phyloP scores from a whole-genome alignment of 2,113 vertebrate species.

The Ailurus styani region DNA sequence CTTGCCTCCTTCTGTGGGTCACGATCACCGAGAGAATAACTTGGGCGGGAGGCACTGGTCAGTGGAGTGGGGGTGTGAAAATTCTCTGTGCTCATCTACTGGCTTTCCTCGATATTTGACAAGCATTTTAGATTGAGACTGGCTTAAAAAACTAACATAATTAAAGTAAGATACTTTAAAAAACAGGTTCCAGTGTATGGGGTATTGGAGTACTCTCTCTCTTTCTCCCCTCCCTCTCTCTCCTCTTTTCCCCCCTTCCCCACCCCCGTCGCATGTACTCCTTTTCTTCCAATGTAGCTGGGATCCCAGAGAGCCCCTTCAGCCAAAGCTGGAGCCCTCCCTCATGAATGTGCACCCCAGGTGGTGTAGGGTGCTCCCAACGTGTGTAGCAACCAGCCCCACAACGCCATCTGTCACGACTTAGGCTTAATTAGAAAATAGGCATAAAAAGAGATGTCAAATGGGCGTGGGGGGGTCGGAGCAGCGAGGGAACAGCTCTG shows the following conservation, averaged over 20 bases:
- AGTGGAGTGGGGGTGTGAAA: background rate
- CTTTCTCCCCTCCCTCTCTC: background rate
- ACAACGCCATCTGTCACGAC: slow-evolving; percentile 40
- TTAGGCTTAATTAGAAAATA: slow-evolving; percentile 39
- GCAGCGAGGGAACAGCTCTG: background rate
- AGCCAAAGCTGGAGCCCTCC: background rate
- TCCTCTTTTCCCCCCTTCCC: fast-evolving
- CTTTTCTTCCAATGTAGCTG: background rate
- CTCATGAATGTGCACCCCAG: background rate
- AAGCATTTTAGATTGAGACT: background rate
- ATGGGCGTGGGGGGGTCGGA: background rate
- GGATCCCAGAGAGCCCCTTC: background rate
- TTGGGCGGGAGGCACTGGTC: background rate
- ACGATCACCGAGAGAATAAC: background rate
- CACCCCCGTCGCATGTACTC: fast-evolving
- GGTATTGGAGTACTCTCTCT: too few relatives aligned
- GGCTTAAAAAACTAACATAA: background rate
- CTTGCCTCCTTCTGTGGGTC: background rate
- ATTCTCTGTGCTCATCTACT: background rate
- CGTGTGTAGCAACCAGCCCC: background rate
- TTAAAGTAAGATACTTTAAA: slow-evolving; percentile 8
- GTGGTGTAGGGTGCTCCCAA: background rate
- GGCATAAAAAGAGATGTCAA: background rate
- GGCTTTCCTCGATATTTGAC: background rate
- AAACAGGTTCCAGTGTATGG: background rate